phyloP scores from a whole-genome alignment of 2,888 invertebrate species.

The Xylocampa areola region DNA sequence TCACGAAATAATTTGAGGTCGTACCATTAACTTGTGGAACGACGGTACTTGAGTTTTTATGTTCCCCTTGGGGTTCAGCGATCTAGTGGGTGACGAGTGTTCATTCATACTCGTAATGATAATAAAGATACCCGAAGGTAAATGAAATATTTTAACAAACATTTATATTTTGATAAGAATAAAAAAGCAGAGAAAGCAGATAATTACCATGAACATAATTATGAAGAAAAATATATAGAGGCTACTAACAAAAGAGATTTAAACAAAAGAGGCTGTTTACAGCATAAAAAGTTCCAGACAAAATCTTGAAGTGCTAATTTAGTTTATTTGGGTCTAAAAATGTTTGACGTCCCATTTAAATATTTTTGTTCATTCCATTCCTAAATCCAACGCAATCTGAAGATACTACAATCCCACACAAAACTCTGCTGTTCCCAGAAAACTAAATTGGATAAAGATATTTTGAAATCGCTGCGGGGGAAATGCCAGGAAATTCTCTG shows the following conservation, averaged over 20 bases:
- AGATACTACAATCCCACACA: slow-evolving; percentile 5
- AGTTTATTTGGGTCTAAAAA: too few relatives aligned
- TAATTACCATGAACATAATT: too few relatives aligned
- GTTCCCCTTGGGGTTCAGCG: neutral
- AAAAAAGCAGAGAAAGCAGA: too few relatives aligned
- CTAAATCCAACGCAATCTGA: slow-evolving; percentile 8
- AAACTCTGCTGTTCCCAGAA: slow-evolving; percentile 34
- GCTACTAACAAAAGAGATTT: too few relatives aligned
- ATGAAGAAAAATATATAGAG: too few relatives aligned
- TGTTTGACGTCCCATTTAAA: too few relatives aligned
- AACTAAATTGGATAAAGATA: slow-evolving; percentile 79
- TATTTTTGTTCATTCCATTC: slow-evolving; percentile 5
- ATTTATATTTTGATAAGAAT: too few relatives aligned
- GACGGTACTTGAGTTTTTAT: slow-evolving; percentile 30
- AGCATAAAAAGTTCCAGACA: too few relatives aligned
- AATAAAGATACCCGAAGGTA: slow-evolving; percentile 1
- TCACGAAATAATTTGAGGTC: slow-evolving; percentile 38
- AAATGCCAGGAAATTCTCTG: slow-evolving; percentile 63
- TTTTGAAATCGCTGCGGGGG: slow-evolving; percentile 71
- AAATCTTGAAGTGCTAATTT: too few relatives aligned
- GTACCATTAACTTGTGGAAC: slow-evolving; percentile 28
- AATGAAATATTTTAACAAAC: too few relatives aligned
- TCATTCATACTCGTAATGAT: slow-evolving; percentile 9
- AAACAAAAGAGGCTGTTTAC: too few relatives aligned
- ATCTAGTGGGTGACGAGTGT: slow-evolving; percentile 17